Conservation (phyloP, 2,888 invertebrate species). For the Frankliniella fusca region DNA sequence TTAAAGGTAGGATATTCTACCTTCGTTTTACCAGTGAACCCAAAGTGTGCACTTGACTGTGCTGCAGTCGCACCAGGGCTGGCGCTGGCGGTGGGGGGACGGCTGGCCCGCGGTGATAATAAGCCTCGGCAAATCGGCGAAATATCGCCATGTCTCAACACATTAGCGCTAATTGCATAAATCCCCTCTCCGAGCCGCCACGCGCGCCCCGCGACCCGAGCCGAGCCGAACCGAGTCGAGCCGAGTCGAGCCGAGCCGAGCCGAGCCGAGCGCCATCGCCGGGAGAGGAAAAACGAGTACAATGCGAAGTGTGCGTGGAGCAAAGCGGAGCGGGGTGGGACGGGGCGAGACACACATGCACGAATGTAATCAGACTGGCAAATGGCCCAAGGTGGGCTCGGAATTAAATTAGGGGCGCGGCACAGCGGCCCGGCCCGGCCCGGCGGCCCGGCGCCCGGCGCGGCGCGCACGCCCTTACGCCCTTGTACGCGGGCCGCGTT, state of each 20-base stretch:
- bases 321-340: too few relatives aligned
- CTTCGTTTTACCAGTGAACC: too few relatives aligned
- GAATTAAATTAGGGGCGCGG: not conserved
- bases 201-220: too few relatives aligned
- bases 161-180: conserved; percentile 21
- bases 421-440: not conserved
- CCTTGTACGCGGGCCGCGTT: too few relatives aligned
- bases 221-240: not conserved
- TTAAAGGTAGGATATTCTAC: too few relatives aligned
- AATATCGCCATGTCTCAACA: conserved; percentile 17
- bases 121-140: not conserved
- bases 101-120: not conserved
- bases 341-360: not conserved
- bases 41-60: too few relatives aligned
- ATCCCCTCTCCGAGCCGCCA: not conserved
- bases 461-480: not conserved
- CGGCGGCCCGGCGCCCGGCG: not conserved
- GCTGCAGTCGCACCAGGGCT: too few relatives aligned
- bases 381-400: not conserved
- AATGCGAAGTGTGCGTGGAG: too few relatives aligned
- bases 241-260: not conserved
- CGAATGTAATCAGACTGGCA: conserved; percentile 20
- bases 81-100: too few relatives aligned
- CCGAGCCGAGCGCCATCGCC: not conserved
- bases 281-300: not conserved